phyloP scores from a whole-genome alignment of 2,888 invertebrate species.

The Hirtodrosophila trivittata region DNA sequence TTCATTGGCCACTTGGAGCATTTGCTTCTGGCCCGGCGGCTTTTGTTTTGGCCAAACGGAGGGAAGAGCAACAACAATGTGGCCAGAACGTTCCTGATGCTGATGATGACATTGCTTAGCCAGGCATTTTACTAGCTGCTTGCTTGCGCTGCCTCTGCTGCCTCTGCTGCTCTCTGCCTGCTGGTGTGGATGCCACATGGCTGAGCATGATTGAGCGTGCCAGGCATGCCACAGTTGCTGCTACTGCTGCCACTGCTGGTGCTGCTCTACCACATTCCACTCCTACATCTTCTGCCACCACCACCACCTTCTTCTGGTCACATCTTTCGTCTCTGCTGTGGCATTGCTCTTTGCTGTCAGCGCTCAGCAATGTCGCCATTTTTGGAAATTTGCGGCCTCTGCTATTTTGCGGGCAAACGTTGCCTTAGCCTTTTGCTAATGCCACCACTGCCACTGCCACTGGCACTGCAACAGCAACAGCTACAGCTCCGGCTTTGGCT shows the following conservation, averaged over 20 bases:
- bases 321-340: not conserved
- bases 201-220: constrained; percentile 59
- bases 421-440: constrained; percentile 5
- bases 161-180: not conserved
- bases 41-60: constrained; percentile 33
- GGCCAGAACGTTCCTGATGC: constrained; percentile 21
- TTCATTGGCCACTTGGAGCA: constrained; percentile 56
- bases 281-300: not conserved
- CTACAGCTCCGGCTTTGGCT: no score
- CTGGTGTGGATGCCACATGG: constrained; percentile 39
- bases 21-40: constrained; percentile 30
- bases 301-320: not conserved
- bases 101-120: constrained; percentile 40
- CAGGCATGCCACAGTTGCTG: constrained; percentile 31
- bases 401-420: constrained; percentile 16
- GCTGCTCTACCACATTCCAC: not conserved
- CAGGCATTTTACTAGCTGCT: constrained; percentile 24
- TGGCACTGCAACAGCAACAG: constrained; percentile 5
- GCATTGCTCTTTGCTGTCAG: constrained; percentile 13
- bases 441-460: constrained; percentile 1
- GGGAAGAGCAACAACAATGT: not conserved
- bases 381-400: constrained; percentile 35
- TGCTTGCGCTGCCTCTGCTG: constrained; percentile 2
- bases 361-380: constrained; percentile 62
- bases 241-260: not conserved